phyloP scores from a whole-genome alignment of 2,797 vertebrate species.

The Gila robusta region DNA sequence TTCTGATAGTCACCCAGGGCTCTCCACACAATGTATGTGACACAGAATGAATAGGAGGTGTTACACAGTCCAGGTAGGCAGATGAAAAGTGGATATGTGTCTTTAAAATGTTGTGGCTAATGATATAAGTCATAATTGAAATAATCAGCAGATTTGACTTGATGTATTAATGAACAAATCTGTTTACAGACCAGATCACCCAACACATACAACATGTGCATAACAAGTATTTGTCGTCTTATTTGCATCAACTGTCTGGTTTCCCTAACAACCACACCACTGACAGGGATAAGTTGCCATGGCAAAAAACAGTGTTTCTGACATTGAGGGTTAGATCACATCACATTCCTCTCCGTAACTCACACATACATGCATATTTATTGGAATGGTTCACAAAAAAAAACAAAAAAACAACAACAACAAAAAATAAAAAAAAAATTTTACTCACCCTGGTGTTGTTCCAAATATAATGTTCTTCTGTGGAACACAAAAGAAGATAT shows the following conservation, averaged over 20 bases:
- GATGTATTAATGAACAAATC: constrained; percentile 1
- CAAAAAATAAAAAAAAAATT: not conserved
- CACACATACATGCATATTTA: not conserved
- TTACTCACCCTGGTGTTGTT: not conserved
- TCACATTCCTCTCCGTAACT: constrained; percentile 47
- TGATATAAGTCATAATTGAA: not conserved
- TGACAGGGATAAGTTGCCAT: constrained; percentile 37
- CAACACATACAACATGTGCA: constrained; percentile 13
- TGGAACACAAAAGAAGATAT: not conserved
- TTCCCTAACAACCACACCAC: constrained; percentile 50
- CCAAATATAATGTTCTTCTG: not conserved
- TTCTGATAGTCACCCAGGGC: not conserved
- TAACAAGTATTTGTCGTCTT: constrained; percentile 11
- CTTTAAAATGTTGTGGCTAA: not conserved
- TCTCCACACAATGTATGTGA: not conserved
- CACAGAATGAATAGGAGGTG: not conserved
- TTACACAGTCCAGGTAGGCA: not conserved
- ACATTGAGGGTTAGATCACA: constrained; percentile 40
- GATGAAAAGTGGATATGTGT: not conserved
- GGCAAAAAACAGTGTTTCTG: constrained; percentile 37
- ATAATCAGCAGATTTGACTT: not conserved
- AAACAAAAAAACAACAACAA: not conserved
- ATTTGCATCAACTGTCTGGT: constrained; percentile 36
- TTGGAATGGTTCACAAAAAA: not conserved
- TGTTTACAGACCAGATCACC: too few relatives aligned